phyloP scores from a whole-genome alignment of 2,113 vertebrate species.

The Albula goreensis region DNA sequence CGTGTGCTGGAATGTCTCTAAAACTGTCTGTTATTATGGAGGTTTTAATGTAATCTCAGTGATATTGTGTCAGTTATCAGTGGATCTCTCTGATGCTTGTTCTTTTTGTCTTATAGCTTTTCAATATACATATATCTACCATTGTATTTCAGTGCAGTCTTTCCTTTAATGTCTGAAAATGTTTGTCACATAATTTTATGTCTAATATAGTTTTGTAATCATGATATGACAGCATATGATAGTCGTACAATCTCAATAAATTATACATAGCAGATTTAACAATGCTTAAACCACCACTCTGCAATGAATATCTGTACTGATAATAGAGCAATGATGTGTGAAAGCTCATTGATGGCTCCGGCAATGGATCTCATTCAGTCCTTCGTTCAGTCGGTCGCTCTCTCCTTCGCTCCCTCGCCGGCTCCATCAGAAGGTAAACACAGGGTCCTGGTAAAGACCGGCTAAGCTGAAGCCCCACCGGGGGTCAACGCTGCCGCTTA shows the following conservation, averaged over 20 bases:
- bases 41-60: background rate
- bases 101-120: background rate
- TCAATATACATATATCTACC: background rate
- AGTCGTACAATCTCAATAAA: too few relatives aligned
- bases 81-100: background rate
- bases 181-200: background rate
- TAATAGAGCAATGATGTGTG: background rate
- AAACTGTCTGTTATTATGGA: too few relatives aligned
- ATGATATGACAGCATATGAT: too few relatives aligned
- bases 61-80: background rate
- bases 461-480: background rate
- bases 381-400: background rate
- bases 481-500: background rate
- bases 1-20: background rate
- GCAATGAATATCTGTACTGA: background rate
- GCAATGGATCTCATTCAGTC: constrained; percentile 4
- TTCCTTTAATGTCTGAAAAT: background rate
- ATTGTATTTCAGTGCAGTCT: background rate
- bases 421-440: background rate
- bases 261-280: too few relatives aligned
- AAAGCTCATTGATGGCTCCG: background rate
- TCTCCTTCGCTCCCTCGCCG: background rate
- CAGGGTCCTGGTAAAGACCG: background rate
- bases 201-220: too few relatives aligned
- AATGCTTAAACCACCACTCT: too few relatives aligned